Evolutionary conservation across 2,113 vertebrate species (phyloP), one percentile per base, ranked within the genome.

Genomic region (Hippopotamus amphibius): DNA sequence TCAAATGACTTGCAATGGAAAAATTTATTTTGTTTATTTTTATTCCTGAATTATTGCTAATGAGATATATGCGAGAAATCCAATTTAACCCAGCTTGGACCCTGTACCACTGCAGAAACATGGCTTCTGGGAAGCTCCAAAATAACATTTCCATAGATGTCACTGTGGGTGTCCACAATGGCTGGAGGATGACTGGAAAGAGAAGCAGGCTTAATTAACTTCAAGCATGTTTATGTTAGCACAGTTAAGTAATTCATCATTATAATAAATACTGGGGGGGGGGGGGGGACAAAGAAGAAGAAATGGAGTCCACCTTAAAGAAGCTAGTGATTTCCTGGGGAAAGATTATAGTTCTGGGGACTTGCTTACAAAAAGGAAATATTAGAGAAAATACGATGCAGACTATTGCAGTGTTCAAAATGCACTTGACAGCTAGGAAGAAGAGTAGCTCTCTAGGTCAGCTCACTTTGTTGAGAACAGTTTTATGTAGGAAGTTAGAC

Each of bases 11-110:
- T 95, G 8, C 9, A 83, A 48, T 74, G 14, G 28, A 30, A 86
- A 74, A 5, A 93, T 76, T 97, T 93, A 95, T 97, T 98, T 95
- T 95, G 22, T 10, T 97, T 93, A 84, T 79, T 50, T 98, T 98
- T 91, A 89, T 97, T 95, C 57, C 50, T 97, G 59, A 95, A 76
- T 86, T 90, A 30, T 26, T 69, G 16, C 30, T 89, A 74, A 76
- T 59, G 12, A 71, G 11, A 50, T 76, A 28, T 50, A 59, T n/a
- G 43, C 2, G 84, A 94, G 17, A 37, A 90, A 79, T 84, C 80
- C 82, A 43, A 95, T 81, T 84, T 94, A 85, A 37, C 50, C 30
- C 61, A 96, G 91, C 53, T 87, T 92, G 85, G 81, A 15, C 46
- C 66, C 76, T 81, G 6, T 59, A 46, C 50, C 21, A 85, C 3